Evolutionary conservation across 2,888 invertebrate species (phyloP), one percentile per base, ranked within the genome.

Genomic region (Papilio demoleus): DNA sequence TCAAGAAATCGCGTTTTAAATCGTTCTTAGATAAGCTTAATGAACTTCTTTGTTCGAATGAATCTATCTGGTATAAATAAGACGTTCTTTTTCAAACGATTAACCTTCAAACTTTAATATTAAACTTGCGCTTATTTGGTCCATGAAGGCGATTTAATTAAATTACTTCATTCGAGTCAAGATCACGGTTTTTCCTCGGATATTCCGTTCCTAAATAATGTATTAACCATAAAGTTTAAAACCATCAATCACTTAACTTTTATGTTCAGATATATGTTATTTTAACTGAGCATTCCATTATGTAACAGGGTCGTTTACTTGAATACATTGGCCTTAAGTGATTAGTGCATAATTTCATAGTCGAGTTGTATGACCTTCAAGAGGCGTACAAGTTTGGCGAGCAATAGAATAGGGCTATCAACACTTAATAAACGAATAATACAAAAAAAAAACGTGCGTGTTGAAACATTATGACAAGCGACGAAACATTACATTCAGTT

Each of bases 381-480:
- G 24, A 60, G 60, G 12, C n/a, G 60, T n/a, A 60, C 60, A 60
- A 40, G 60, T 60, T 60, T 40, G 27, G 60, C 60, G 60, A 60
- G 40, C 19, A n/a, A 14, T n/a, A n/a, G 38, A n/a, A 6, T 45
- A 45, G 58, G 58, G 58, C 17, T 62, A 6, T 12, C 14, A 60
- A 22, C n/a, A 9, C 22, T 22, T 11, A 3, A 3, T 9, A 22
- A 11, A 19, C 45, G 42, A 8, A 42, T n/a, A n/a, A n/a, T n/a
- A n/a, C n/a, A n/a, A n/a, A n/a, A n/a, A n/a, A n/a, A n/a, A n/a
- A n/a, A n/a, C n/a, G n/a, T n/a, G n/a, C n/a, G n/a, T n/a, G n/a
- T n/a, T n/a, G n/a, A n/a, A n/a, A n/a, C n/a, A n/a, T n/a, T n/a
- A n/a, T n/a, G n/a, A n/a, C n/a, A n/a, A n/a, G n/a, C n/a, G n/a